Conservation (phyloP, 2,797 vertebrate genomes). For the Perodicticus potto region DNA sequence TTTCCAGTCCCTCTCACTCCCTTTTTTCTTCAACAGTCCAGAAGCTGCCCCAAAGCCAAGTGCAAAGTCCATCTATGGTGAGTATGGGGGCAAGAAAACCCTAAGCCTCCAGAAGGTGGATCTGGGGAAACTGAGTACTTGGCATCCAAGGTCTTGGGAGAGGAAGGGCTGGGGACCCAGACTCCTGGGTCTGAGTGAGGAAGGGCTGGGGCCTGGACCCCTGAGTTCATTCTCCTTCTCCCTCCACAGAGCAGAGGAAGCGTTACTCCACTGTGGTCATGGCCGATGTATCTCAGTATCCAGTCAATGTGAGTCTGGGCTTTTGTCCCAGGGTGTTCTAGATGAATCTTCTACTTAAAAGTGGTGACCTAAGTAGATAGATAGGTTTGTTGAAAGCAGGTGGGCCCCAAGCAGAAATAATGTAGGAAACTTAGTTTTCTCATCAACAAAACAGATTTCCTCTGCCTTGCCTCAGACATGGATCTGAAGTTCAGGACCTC, state of each 20-base stretch:
- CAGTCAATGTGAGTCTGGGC: conserved; percentile 90
- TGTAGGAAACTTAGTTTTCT: neutral
- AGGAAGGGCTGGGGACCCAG: no score
- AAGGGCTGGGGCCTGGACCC: neutral
- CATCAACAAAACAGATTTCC: neutral
- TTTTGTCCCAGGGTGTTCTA: neutral
- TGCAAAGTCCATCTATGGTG: conserved; percentile 80
- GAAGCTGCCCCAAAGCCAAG: conserved; percentile 78
- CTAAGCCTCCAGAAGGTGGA: neutral
- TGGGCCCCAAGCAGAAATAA: neutral
- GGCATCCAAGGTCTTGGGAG: neutral
- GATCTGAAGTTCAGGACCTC: no score
- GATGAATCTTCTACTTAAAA: neutral
- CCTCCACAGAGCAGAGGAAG: conserved; percentile 85
- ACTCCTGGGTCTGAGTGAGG: neutral
- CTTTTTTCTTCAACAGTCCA: conserved; percentile 59
- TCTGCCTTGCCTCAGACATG: neutral
- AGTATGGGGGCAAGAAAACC: neutral
- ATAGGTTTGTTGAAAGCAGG: neutral
- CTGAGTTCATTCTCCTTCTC: neutral
- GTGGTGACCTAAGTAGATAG: neutral
- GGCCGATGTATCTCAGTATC: conserved; percentile 89
- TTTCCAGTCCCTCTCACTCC: neutral
- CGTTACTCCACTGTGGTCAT: conserved; percentile 85
- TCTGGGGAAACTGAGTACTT: neutral